Evolutionary conservation across 2,113 vertebrate genomes (phyloP), one percentile per base, ranked within the genome.

Genomic region (Microtus montanus): DNA sequence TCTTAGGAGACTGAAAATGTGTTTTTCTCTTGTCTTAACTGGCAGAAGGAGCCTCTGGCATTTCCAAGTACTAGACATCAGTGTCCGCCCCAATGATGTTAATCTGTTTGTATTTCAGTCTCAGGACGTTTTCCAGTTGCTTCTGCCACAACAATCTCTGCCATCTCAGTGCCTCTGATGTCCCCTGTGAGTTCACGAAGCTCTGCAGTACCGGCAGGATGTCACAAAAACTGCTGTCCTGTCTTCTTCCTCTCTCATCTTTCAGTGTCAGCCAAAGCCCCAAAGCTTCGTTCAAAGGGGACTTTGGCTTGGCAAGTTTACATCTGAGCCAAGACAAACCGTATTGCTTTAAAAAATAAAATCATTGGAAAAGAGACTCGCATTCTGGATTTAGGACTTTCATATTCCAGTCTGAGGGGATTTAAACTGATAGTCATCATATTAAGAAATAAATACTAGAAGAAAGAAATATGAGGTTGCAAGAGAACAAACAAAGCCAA

Each of bases 61-160:
- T 98, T 99, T 98, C 97, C 97, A 98, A 99, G 98, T 98, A 97
- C 98, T 98, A 98, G 98, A 98, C 98, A 99, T 98, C 98, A 98
- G 97, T 97, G 97, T 98, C 97, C 97, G 98, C 98, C 85, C 96
- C 98, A 97, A 98, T 98, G 98, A 98, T 98, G 98, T 98, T 98
- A 98, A 98, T 98, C 98, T 98, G 98, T 98, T 98, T 98, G 98
- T 97, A 97, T 99, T 98, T 99, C 98, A 98, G 98, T 98, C 98
- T 98, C 98, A 96, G 97, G 98, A 99, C 98, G 98, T 98, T 98
- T 98, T 98, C 98, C 98, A 98, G 98, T 99, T 98, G 98, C 98
- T 99, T 98, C 98, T 98, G 98, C 98, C 98, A 99, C 97, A 99
- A 98, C 98, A 97, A 99, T 99, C 98, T 98, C 98, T 98, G 98